A percentile compares a stretch with the other conserved stretches of the same genome.
These are phyloP conservation scores for Gymnoscelis rufifasciata DNA, from an alignment of 2,888 invertebrate species.

Conservation along the genomic window DNA sequence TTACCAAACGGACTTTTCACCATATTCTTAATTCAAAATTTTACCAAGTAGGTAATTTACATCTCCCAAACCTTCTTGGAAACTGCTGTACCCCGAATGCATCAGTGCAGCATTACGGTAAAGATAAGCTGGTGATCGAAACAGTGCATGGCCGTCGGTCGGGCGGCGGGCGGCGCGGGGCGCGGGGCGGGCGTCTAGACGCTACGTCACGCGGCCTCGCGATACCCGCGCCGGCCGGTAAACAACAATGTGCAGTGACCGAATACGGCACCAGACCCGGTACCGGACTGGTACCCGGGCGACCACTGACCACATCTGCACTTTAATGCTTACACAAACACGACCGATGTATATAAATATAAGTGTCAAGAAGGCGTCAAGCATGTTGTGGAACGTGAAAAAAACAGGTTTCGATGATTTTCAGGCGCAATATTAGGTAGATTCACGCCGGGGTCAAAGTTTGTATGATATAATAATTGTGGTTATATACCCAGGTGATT, in stretches of 20 bases:
- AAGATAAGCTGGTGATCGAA: conserved; percentile 74
- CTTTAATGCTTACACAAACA: neutral
- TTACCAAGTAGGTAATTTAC: neutral
- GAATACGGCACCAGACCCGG: conserved; percentile 71
- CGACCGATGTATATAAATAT: neutral
- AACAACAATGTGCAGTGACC: conserved; percentile 79
- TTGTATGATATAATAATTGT: too few relatives aligned
- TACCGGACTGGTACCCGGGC: conserved; percentile 29
- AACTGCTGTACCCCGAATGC: conserved; percentile 37
- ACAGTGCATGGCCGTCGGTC: conserved; percentile 61
- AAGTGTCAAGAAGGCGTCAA: too few relatives aligned
- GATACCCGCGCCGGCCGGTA: conserved; percentile 79
- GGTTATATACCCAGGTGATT: too few relatives aligned
- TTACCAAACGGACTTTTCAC: too few relatives aligned
- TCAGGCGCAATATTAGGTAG: too few relatives aligned
- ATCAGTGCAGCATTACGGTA: conserved; percentile 65
- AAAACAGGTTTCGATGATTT: too few relatives aligned
- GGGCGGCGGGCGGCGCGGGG: conserved; percentile 35
- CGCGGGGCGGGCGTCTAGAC: conserved; percentile 70
- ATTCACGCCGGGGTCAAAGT: too few relatives aligned
- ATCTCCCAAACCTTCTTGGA: conserved; percentile 10
- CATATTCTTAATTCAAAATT: too few relatives aligned
- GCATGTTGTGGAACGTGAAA: too few relatives aligned
- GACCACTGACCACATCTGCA: conserved; percentile 11
- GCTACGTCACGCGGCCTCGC: conserved; percentile 81